Evolutionary conservation across 2,113 vertebrate genomes (phyloP), one percentile per base, ranked within the genome.

Genomic region (Callithrix jacchus): DNA sequence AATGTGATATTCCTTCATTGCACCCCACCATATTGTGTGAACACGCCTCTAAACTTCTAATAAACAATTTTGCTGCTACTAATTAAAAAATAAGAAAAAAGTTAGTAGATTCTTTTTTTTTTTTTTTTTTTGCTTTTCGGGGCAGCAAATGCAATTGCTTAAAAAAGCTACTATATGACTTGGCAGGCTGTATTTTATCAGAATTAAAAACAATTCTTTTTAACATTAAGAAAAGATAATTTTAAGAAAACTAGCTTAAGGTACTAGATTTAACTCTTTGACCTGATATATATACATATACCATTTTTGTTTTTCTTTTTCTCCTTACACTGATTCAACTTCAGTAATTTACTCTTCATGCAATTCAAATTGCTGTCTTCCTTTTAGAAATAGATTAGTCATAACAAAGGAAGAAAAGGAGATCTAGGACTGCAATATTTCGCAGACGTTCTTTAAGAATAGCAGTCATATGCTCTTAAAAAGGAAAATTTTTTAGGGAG

Each of bases 31-130:
- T 25, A 81, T 30, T 87, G 23, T 88, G 17, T 89, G 76, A 95
- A 64, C 8, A 66, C 70, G 42, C 5, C 52, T 87, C 27, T 66
- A 56, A 80, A 85, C 16, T 81, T 81, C 32, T 90, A 58, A 76
- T 54, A 81, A 87, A 58, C 11, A 40, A 27, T 64, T 95, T 89
- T 84, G 10, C 6, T n/a, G 2, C 42, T 91, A 35, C 8, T 56
- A 94, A 92, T 97, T 94, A 61, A 92, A 92, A 93, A 79, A 71
- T 85, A 13, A 93, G 16, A 54, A 54, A 47, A 80, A n/a, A 40
- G 0, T 56, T 76, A 70, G 18, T 17, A 6, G 23, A 23, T 17
- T 18, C 68, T 64, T 32, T 30, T 30, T 30, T 61, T 64, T 27
- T 27, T 27, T 27, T 54, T 20, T 56, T 58, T 27, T 52, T 47